Base-by-base conservation (phyloP, 2,888 invertebrate genomes). In the Drosophila imparisetae region DNA sequence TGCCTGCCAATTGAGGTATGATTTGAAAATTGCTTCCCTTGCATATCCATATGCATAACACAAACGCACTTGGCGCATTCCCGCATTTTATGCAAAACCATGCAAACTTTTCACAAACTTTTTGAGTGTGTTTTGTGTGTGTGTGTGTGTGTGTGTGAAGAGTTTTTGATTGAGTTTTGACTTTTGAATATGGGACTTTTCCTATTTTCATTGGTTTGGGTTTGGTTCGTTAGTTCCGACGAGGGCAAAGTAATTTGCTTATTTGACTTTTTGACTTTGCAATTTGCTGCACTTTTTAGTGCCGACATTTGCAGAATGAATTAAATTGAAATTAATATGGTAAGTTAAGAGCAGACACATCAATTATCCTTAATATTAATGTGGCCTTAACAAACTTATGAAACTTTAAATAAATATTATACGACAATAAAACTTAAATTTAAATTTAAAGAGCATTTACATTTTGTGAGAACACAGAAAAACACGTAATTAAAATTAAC, bases 121-220 rank as follows among this genome's bases (percentile, higher is more conserved):
- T 72, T 49, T 54, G 42, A 27, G 48, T 45, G 45, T 15, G 24
- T 15, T 45, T 45, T 53, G 50, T 18, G 30, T 24, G 57, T 53
- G 18, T 57, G 38, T 45, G 15, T 18, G 29, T 42, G 57, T 76
- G 80, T 62, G 65, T 66, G 69, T 75, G 60, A 78, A 78, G 78
- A 82, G 80, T 84, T 86, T 83, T 80, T 84, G 86, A 84, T 84
- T 84, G 78, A 86, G 87, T 84, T 84, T 80, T 54, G 34, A 60
- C 42, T 49, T 73, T 52, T 49, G 66, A 66, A 53, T 21, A 45
- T n/a, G 50, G 1, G 2, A 8, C 18, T 21, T 24, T 40, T 48
- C 38, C 52, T 48, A 61, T 58, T 53, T 53, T 58, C 52, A 27
- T 10, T 58, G 48, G 40, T 72, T 73, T 66, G 67, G 48, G 40